Percentiles rank a stretch among this genome's conserved stretches.
Evolutionary conservation across 2,888 invertebrate species (phyloP).

Genomic region (Caenorhabditis sp.): DNA sequence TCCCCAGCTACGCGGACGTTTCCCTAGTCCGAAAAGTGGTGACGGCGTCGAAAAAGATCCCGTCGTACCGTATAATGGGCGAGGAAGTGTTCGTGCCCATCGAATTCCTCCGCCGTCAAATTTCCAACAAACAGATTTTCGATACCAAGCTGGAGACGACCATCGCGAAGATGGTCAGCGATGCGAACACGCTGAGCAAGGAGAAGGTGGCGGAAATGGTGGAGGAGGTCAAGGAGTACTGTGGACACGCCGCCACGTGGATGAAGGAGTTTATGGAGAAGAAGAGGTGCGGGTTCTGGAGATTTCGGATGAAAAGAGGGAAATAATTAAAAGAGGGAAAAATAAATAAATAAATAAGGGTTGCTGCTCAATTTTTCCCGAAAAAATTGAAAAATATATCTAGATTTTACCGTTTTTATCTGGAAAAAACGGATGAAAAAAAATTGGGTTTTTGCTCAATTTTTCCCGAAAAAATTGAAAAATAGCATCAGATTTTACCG

Average conservation of each 20-base stretch:
- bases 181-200: neutral
- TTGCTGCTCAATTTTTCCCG: too few species aligned
- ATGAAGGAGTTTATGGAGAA: constrained; percentile 23
- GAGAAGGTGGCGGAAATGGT: constrained; percentile 18
- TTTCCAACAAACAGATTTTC: constrained; percentile 29
- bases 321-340: too few species aligned
- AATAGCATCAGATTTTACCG: too few species aligned
- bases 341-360: too few species aligned
- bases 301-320: too few species aligned
- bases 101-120: constrained; percentile 32
- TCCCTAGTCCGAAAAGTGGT: constrained; percentile 67
- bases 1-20: constrained; percentile 62
- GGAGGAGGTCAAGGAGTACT: constrained; percentile 22
- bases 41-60: constrained; percentile 65
- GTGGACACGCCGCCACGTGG: constrained; percentile 18
- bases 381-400: too few species aligned
- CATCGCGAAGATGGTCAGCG: constrained; percentile 9
- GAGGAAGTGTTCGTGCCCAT: constrained; percentile 28
- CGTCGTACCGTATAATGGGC: constrained; percentile 19
- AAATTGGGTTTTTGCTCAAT: too few species aligned
- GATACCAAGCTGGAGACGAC: neutral
- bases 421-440: too few species aligned
- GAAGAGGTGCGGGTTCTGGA: too few species aligned
- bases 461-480: too few species aligned
- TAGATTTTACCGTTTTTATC: too few species aligned